Conservation (phyloP, 2,797 vertebrate species). For the Scomberomorus guttatus region DNA sequence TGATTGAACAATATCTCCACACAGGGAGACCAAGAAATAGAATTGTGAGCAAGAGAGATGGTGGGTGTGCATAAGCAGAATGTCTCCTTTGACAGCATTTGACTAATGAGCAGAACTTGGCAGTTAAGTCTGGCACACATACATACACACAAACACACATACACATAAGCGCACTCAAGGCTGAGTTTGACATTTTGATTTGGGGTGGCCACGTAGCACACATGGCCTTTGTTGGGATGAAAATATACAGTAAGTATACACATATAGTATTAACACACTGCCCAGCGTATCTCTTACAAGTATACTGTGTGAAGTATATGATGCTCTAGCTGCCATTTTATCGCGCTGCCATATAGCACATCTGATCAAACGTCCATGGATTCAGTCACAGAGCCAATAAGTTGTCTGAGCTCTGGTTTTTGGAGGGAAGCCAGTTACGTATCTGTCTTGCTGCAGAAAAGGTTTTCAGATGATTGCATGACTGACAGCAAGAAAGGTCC, state of each 20-base stretch:
- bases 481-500: neutral
- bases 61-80: slow-evolving; percentile 27
- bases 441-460: neutral
- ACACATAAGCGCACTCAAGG: neutral
- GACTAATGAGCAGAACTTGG: slow-evolving; percentile 44
- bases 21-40: slow-evolving; percentile 47
- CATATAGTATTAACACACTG: neutral
- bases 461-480: neutral
- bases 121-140: slow-evolving; percentile 16
- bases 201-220: neutral
- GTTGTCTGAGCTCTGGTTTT: neutral
- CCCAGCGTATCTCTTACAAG: neutral
- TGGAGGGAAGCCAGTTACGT: neutral
- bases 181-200: slow-evolving; percentile 29
- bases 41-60: slow-evolving; percentile 28
- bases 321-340: neutral
- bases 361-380: neutral
- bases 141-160: slow-evolving; percentile 3
- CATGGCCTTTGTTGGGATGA: neutral
- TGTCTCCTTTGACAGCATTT: slow-evolving; percentile 46
- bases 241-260: neutral
- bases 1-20: slow-evolving; percentile 54
- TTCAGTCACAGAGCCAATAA: neutral
- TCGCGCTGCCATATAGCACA: neutral
- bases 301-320: neutral